A percentile compares a stretch with the other conserved stretches of the same genome.
These are phyloP conservation scores for Drosophila saltans DNA, from an alignment of 1,140 invertebrate species.

Conservation along the genomic window DNA sequence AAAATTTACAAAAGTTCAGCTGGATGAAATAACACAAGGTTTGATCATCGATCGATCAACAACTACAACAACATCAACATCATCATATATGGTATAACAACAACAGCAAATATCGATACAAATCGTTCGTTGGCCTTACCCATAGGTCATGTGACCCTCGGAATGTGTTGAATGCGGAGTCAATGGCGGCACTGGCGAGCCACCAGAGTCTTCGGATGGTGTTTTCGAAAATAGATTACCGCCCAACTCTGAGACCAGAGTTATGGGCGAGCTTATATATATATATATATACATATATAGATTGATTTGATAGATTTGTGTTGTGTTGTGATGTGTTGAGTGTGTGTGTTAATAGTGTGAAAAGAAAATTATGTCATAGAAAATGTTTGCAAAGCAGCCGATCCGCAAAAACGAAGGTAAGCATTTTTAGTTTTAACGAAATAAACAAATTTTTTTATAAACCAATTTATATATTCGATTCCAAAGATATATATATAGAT, in stretches of 20 bases:
- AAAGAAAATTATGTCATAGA: slow-evolving; percentile 29
- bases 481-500: slow-evolving; percentile 43
- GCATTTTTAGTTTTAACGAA: slow-evolving; percentile 65
- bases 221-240: slow-evolving; percentile 94
- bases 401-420: slow-evolving; percentile 79
- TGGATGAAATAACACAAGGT: slow-evolving; percentile 29
- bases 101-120: slow-evolving; percentile 39
- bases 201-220: slow-evolving; percentile 91
- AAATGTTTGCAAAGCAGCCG: slow-evolving; percentile 75
- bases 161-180: slow-evolving; percentile 83
- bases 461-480: slow-evolving; percentile 22
- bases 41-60: slow-evolving; percentile 18
- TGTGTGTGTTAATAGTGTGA: slow-evolving; percentile 18
- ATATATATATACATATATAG: slow-evolving; percentile 9
- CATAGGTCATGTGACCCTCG: slow-evolving; percentile 82
- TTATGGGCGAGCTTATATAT: slow-evolving; percentile 90
- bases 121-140: slow-evolving; percentile 64
- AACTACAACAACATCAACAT: slow-evolving; percentile 41
- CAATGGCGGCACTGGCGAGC: slow-evolving; percentile 84
- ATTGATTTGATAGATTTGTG: slow-evolving; percentile 12
- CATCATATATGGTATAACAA: slow-evolving; percentile 33
- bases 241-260: slow-evolving; percentile 93
- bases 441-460: slow-evolving; percentile 69
- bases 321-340: slow-evolving; percentile 19
- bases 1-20: slow-evolving; percentile 41